Evolutionary conservation across 1,140 invertebrate species (phyloP), one percentile per base, ranked within the genome.

Genomic region (Ceratitis capitata): DNA sequence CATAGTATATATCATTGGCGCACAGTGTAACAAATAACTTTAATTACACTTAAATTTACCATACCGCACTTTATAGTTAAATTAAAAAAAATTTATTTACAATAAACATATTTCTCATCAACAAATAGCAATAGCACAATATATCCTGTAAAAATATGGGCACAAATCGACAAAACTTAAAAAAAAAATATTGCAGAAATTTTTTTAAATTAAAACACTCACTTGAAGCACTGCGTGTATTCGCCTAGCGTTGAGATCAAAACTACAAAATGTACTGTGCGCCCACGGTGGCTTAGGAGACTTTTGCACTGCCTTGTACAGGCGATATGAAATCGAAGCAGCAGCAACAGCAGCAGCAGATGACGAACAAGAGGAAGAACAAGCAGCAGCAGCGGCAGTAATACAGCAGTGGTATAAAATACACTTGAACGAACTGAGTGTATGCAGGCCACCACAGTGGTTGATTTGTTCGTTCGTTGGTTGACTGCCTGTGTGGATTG

Each of bases 11-110:
- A 78, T 26, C 19, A 78, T 78, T 78, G 32, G 39, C 69, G 69
- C 69, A 78, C 69, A 78, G 69, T 78, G 69, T 78, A 78, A 78
- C 69, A 32, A 78, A 78, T 35, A 78, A 78, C 69, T 78, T 78
- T 78, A 78, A 78, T 78, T 45, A 19, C 69, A 78, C 69, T 45
- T 78, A 78, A 78, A 78, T 78, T 78, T 78, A 78, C 4, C 45
- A 78, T n/a, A 78, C 39, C 69, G 2, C 69, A 78, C 16, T 42
- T 45, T 45, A 5, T 47, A 42, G 32, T 45, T 47, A 78, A 78
- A 42, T 26, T 78, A 45, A 42, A 3, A 78, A n/a, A 3, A 78
- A n/a, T 45, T 78, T 78, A 19, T 78, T 56, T 56, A 56, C n/a
- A 56, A 56, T 23, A 56, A 56, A 56, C n/a, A n/a, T n/a, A n/a